Percentiles rank a stretch among this genome's conserved stretches.
phyloP scores from a whole-genome alignment of 1,140 invertebrate species.

The Polyergus mexicanus region DNA sequence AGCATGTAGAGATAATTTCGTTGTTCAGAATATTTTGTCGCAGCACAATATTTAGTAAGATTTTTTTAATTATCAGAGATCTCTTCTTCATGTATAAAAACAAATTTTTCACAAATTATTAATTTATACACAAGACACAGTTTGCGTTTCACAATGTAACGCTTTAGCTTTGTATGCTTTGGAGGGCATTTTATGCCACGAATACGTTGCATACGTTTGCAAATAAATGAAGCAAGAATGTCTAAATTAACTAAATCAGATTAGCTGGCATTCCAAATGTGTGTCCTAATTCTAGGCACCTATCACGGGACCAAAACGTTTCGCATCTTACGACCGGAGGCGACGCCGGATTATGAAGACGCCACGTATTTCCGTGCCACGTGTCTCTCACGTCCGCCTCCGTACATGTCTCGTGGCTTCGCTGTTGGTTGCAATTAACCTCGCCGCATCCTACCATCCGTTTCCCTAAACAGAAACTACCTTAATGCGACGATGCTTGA shows the following conservation, averaged over 20 bases:
- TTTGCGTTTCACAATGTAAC: background rate
- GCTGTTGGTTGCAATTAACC: conserved; percentile 68
- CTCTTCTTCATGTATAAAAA: too few relatives aligned
- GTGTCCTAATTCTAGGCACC: conserved; percentile 5
- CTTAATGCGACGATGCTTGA: conserved; percentile 58
- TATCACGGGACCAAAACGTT: conserved; percentile 57
- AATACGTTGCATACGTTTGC: background rate
- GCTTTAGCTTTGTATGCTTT: background rate
- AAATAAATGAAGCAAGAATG: conserved; percentile 36
- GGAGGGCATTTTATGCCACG: background rate
- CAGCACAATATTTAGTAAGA: background rate
- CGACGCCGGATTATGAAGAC: conserved; percentile 65
- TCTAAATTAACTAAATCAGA: conserved; percentile 52
- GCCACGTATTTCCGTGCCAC: conserved; percentile 57
- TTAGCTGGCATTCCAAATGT: conserved; percentile 39
- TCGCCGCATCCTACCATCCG: conserved; percentile 35
- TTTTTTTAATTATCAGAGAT: too few relatives aligned
- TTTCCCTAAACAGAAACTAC: conserved; percentile 54
- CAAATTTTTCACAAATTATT: background rate
- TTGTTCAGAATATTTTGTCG: background rate
- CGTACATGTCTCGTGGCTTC: conserved; percentile 37
- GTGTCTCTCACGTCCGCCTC: conserved; percentile 47
- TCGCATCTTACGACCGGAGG: conserved; percentile 42
- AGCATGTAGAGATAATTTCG: background rate
- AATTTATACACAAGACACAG: background rate